Percentiles rank a stretch among this genome's conserved stretches.
phyloP scores from a whole-genome alignment of 2,113 vertebrate genomes.

The Actenoides hombroni region DNA sequence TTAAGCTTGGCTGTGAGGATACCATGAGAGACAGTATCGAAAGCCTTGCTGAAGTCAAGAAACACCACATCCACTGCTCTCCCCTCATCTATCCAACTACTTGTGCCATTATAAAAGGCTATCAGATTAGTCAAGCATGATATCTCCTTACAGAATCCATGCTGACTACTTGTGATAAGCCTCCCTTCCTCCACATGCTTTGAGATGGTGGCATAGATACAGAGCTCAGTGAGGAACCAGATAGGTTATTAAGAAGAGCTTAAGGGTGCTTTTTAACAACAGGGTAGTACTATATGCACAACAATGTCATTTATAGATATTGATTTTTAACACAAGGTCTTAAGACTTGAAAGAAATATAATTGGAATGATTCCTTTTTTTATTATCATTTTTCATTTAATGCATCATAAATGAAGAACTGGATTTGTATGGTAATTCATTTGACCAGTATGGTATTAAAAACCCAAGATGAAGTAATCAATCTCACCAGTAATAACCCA shows the following conservation, averaged over 20 bases:
- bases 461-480: conserved; percentile 33
- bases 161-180: no score
- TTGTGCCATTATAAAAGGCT: no score
- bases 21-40: no score
- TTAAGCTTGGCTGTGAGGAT: no score
- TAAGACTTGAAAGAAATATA: background rate
- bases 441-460: background rate
- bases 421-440: conserved; percentile 41
- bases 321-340: background rate
- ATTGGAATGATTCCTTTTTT: background rate
- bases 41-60: no score
- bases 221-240: background rate
- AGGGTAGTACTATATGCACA: background rate
- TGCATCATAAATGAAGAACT: conserved; percentile 16
- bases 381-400: background rate
- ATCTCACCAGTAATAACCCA: background rate
- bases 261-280: background rate
- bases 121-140: no score
- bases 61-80: no score
- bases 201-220: no score
- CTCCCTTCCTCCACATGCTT: no score
- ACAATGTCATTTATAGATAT: background rate
- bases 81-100: no score
- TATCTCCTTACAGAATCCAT: no score
- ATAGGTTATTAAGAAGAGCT: background rate